A percentile compares a stretch with the other conserved stretches of the same genome.
Evolutionary conservation across 2,888 invertebrate genomes (phyloP).

Genomic region (Sycophila texana): DNA sequence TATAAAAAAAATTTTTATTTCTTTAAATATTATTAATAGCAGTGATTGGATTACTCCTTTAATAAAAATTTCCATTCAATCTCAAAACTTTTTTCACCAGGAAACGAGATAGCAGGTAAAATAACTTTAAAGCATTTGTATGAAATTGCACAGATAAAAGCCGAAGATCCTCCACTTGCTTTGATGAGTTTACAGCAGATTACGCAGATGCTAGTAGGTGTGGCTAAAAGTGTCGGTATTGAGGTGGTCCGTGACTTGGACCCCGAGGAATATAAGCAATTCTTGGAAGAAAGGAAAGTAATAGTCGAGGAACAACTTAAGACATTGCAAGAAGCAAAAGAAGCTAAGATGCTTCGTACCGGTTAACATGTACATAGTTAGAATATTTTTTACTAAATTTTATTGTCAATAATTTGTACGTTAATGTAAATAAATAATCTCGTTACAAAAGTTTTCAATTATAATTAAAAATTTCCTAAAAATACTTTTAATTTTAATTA

Average conservation of each 20-base stretch:
- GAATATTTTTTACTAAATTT: not conserved
- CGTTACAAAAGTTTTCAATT: not conserved
- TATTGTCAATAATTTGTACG: not conserved
- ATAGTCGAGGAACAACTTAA: constrained; percentile 85
- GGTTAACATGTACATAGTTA: constrained; percentile 72
- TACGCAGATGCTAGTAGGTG: constrained; percentile 86
- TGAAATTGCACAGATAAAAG: constrained; percentile 98
- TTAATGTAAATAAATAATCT: constrained; percentile 31
- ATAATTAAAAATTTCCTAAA: not conserved
- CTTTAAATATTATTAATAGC: no score
- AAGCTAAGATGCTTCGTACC: constrained; percentile 93
- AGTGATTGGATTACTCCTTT: no score
- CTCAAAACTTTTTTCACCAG: constrained; percentile 75
- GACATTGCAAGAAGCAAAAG: constrained; percentile 87
- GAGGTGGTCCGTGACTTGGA: constrained; percentile 88
- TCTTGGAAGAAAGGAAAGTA: constrained; percentile 85
- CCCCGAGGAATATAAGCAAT: constrained; percentile 87
- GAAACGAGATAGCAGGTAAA: constrained; percentile 88
- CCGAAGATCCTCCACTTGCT: constrained; percentile 87
- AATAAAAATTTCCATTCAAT: no score
- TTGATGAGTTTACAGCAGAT: constrained; percentile 82
- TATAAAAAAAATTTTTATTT: not conserved
- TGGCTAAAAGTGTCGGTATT: constrained; percentile 89
- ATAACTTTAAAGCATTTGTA: constrained; percentile 96
- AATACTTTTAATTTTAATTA: no score